Conservation (phyloP, 2,888 invertebrate genomes). For the Acronicta aceris region DNA sequence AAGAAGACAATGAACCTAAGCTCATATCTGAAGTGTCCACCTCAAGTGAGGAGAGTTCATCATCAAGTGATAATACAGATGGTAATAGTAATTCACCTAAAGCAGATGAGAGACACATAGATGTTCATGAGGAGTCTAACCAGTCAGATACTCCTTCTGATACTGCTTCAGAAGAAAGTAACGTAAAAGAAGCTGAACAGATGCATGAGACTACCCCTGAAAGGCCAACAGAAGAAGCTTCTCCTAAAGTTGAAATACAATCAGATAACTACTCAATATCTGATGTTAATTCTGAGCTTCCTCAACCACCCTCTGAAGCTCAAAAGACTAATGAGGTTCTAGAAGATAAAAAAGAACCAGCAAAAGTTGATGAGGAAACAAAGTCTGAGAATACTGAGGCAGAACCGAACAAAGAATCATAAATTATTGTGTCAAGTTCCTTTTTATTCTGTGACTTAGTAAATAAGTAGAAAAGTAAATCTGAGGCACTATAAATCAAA, state of each 20-base stretch:
- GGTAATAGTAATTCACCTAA: conserved; percentile 85
- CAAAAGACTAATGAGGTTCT: conserved; percentile 25
- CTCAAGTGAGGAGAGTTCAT: conserved; percentile 84
- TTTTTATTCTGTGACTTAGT: conserved; percentile 55
- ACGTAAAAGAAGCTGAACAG: conserved; percentile 51
- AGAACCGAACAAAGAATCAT: conserved; percentile 49
- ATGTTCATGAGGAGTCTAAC: conserved; percentile 71
- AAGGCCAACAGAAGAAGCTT: conserved; percentile 47
- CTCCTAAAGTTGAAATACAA: conserved; percentile 66
- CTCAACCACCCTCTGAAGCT: conserved; percentile 59
- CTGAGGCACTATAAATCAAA: conserved; percentile 28
- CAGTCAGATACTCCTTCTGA: conserved; percentile 61
- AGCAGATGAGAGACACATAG: conserved; percentile 70
- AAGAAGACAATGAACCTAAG: conserved; percentile 78
- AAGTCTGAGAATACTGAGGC: conserved; percentile 56
- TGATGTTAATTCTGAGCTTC: conserved; percentile 80
- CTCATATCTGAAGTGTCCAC: conserved; percentile 77
- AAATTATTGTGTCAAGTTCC: conserved; percentile 32
- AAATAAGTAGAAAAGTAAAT: conserved; percentile 57
- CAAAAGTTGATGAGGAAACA: conserved; percentile 53
- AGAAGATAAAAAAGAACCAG: conserved; percentile 53
- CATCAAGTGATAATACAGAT: conserved; percentile 84
- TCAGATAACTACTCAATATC: conserved; percentile 81
- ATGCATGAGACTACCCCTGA: conserved; percentile 38
- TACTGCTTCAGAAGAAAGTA: conserved; percentile 47